phyloP scores from a whole-genome alignment of 2,797 vertebrate species.

The Enteromius radiatus region DNA sequence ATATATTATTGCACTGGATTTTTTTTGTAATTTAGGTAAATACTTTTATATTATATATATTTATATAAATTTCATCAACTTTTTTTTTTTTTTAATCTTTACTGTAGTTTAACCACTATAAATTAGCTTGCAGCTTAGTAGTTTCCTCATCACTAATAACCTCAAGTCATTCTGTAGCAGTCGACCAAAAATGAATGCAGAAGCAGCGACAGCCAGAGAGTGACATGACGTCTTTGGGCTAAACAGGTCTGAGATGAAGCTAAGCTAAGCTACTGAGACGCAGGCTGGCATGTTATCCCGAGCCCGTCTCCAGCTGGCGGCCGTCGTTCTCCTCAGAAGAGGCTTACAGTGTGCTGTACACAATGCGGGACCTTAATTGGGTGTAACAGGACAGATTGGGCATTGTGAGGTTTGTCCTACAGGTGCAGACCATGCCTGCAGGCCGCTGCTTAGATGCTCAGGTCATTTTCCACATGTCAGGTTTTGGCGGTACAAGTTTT shows the following conservation, averaged over 20 bases:
- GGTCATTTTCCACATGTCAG: slow-evolving; percentile 51
- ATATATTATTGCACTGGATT: too few relatives aligned
- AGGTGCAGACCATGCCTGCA: slow-evolving; percentile 66
- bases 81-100: not conserved
- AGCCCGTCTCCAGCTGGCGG: slow-evolving; percentile 68
- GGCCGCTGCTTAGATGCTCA: slow-evolving; percentile 66
- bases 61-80: too few relatives aligned
- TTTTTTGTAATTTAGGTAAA: too few relatives aligned
- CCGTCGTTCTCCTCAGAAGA: slow-evolving; percentile 66
- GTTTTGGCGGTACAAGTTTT: slow-evolving; percentile 16
- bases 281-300: slow-evolving; percentile 61
- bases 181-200: not conserved
- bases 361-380: slow-evolving; percentile 65
- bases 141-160: not conserved
- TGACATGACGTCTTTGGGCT: slow-evolving; percentile 40
- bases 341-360: slow-evolving; percentile 67
- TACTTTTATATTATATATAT: too few relatives aligned
- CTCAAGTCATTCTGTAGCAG: not conserved
- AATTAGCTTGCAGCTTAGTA: not conserved
- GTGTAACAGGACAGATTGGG: slow-evolving; percentile 69
- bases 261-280: slow-evolving; percentile 49
- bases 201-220: not conserved
- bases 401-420: slow-evolving; percentile 64
- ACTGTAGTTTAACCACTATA: not conserved
- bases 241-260: slow-evolving; percentile 8